Conservation (phyloP, 2,113 vertebrate genomes). For the Crotalus tigris region DNA sequence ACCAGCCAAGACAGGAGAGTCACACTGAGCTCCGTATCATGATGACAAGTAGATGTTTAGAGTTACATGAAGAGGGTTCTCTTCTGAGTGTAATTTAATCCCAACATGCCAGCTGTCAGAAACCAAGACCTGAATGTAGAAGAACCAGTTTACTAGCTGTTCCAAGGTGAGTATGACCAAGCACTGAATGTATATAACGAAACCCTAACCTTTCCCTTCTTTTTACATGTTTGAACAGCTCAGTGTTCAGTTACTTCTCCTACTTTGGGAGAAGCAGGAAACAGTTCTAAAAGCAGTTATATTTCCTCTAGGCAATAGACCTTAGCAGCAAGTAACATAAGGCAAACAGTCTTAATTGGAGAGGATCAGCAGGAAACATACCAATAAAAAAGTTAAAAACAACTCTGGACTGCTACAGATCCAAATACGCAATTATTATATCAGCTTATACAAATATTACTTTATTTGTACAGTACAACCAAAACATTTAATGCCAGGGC, state of each 20-base stretch:
- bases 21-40: rapidly evolving
- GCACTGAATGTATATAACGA: not conserved
- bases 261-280: not conserved
- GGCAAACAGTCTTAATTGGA: not conserved
- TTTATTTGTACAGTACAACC: not conserved
- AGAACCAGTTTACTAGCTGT: conserved; percentile 13
- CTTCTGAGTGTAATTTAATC: not conserved
- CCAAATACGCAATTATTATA: not conserved
- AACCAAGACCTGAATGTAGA: not conserved
- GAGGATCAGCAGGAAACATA: not conserved
- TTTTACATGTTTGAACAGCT: not conserved
- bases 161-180: not conserved
- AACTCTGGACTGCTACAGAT: not conserved
- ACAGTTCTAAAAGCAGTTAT: not conserved
- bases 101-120: not conserved
- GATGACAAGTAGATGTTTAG: not conserved
- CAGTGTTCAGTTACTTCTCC: not conserved
- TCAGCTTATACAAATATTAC: not conserved
- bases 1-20: not conserved
- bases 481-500: not conserved
- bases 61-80: not conserved
- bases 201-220: not conserved
- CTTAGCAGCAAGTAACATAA: not conserved
- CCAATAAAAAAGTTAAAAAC: not conserved
- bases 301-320: not conserved